phyloP scores from a whole-genome alignment of 2,797 vertebrate genomes.

The Chaetodon trifasciatus region DNA sequence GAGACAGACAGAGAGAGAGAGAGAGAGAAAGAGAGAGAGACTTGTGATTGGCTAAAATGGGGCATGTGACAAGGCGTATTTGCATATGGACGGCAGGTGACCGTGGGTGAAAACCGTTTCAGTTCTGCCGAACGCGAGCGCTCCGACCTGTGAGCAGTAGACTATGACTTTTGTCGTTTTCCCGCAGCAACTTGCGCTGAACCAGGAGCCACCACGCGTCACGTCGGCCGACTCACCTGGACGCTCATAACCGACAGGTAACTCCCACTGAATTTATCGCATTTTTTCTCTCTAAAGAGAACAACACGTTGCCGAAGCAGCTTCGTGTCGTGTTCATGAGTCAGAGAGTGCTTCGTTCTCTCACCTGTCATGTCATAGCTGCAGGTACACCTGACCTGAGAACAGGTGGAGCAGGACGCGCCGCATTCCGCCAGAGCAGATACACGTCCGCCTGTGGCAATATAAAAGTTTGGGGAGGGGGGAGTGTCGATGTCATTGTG shows the following conservation, averaged over 20 bases:
- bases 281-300: neutral
- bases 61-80: slow-evolving; percentile 61
- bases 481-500: neutral
- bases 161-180: slow-evolving; percentile 7
- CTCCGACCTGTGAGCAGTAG: neutral
- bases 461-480: neutral
- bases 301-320: neutral
- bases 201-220: neutral
- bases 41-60: slow-evolving; percentile 61
- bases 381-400: slow-evolving; percentile 17
- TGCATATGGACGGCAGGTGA: slow-evolving; percentile 58
- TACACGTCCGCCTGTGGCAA: slow-evolving; percentile 12
- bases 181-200: neutral
- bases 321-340: rapidly evolving
- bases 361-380: neutral
- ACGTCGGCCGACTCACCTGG: slow-evolving; percentile 15
- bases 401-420: slow-evolving; percentile 70
- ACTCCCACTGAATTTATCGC: neutral
- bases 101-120: slow-evolving; percentile 16
- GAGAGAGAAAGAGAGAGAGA: neutral
- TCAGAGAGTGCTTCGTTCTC: neutral
- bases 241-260: slow-evolving; percentile 37
- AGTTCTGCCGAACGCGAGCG: neutral
- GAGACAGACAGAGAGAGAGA: neutral
- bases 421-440: slow-evolving; percentile 58